Conservation (phyloP, 2,113 vertebrate species). For the Megatriorchis doriae region DNA sequence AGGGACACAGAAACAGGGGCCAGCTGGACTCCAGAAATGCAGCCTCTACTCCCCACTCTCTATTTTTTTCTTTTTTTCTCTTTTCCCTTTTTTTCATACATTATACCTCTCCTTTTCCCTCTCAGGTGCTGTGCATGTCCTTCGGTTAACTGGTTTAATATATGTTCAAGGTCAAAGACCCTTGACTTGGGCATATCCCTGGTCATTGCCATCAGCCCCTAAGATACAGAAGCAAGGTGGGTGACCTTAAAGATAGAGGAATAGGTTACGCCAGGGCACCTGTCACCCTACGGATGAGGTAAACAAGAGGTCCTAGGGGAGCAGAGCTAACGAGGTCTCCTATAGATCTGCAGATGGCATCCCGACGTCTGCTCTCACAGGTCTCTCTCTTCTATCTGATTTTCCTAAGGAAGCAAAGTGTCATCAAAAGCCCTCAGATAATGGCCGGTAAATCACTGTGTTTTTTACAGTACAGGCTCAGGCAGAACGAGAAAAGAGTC, state of each 20-base stretch:
- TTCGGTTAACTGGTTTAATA: background rate
- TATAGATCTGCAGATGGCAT: background rate
- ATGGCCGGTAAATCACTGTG: background rate
- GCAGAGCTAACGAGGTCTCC: background rate
- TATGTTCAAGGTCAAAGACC: background rate
- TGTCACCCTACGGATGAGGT: background rate
- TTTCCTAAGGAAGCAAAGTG: background rate
- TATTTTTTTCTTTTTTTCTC: accelerated
- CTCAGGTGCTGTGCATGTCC: accelerated
- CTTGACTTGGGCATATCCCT: background rate
- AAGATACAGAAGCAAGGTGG: background rate
- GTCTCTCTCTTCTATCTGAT: background rate
- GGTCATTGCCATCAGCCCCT: background rate
- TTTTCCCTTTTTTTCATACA: accelerated
- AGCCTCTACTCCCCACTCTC: accelerated
- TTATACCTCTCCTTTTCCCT: background rate
- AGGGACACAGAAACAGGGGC: background rate
- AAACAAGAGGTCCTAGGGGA: background rate
- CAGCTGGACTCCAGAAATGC: background rate
- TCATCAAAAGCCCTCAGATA: background rate
- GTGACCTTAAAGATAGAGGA: conserved; percentile 17
- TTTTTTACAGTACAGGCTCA: background rate
- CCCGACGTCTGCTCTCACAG: background rate
- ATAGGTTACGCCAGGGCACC: background rate
- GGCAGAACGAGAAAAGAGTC: background rate